Percentiles rank a stretch among this genome's conserved stretches.
Evolutionary conservation across 2,888 invertebrate genomes (phyloP).

Genomic region (Drosophila ezoana): DNA sequence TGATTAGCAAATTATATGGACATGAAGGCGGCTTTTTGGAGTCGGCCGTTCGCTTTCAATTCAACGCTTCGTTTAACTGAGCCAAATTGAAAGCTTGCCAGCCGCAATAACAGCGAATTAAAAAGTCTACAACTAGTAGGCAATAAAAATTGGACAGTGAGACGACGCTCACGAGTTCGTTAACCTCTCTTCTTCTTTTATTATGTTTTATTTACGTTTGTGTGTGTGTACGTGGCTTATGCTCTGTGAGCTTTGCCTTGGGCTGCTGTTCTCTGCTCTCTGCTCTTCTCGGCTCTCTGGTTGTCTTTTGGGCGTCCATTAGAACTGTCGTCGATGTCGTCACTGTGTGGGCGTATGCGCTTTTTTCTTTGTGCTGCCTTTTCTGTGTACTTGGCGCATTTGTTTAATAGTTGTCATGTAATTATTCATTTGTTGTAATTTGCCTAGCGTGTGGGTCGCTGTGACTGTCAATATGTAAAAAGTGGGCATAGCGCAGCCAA

Average conservation of each 20-base stretch:
- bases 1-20: conserved; percentile 74
- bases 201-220: conserved; percentile 27
- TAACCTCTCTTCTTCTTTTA: conserved; percentile 47
- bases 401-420: conserved; percentile 55
- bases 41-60: conserved; percentile 70
- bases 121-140: conserved; percentile 69
- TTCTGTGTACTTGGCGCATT: conserved; percentile 42
- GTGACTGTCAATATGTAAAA: conserved; percentile 8
- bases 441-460: conserved; percentile 35
- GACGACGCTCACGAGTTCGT: conserved; percentile 58
- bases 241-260: conserved; percentile 18
- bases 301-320: conserved; percentile 20
- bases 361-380: conserved; percentile 59
- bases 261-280: conserved; percentile 20
- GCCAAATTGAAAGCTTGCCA: conserved; percentile 74
- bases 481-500: conserved; percentile 19
- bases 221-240: conserved; percentile 36
- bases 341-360: conserved; percentile 61
- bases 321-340: conserved; percentile 33
- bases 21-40: conserved; percentile 36
- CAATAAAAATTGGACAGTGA: conserved; percentile 74
- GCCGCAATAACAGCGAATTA: conserved; percentile 75
- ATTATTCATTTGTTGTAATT: conserved; percentile 62
- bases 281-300: background rate
- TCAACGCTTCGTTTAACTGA: conserved; percentile 79